A percentile compares a stretch with the other conserved stretches of the same genome.
These are phyloP conservation scores for Syrmaticus mikado DNA, from an alignment of 2,113 vertebrate species.

Conservation along the genomic window DNA sequence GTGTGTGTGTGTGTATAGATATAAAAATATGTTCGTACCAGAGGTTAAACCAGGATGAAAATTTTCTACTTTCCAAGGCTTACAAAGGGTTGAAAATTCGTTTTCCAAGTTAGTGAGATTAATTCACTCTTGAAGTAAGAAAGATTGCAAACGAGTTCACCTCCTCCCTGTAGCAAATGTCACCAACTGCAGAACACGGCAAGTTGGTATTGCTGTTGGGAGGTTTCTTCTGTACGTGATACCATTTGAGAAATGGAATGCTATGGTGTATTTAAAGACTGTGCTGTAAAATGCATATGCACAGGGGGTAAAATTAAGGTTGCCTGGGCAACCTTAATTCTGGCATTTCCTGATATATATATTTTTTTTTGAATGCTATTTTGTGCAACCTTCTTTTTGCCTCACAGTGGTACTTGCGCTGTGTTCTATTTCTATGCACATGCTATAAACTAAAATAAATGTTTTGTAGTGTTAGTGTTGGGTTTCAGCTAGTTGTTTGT, in stretches of 20 bases:
- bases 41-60: neutral
- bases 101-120: neutral
- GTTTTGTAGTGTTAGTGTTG: constrained; percentile 15
- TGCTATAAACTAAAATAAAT: constrained; percentile 18
- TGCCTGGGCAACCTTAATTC: constrained; percentile 68
- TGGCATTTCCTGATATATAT: constrained; percentile 73
- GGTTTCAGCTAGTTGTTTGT: constrained; percentile 22
- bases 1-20: neutral
- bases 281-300: constrained; percentile 45
- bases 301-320: constrained; percentile 60
- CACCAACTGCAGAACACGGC: neutral
- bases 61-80: neutral
- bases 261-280: constrained; percentile 41
- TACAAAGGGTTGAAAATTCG: neutral
- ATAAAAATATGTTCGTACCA: neutral
- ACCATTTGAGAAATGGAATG: constrained; percentile 31
- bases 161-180: neutral
- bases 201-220: neutral
- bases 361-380: constrained; percentile 23
- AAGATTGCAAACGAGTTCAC: neutral
- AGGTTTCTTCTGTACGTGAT: constrained; percentile 11
- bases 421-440: constrained; percentile 20
- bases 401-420: constrained; percentile 22
- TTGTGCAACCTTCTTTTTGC: constrained; percentile 42
- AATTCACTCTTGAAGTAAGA: neutral